Evolutionary conservation across 2,888 invertebrate species (phyloP), one percentile per base, ranked within the genome.

Genomic region (Hymenopus coronatus): DNA sequence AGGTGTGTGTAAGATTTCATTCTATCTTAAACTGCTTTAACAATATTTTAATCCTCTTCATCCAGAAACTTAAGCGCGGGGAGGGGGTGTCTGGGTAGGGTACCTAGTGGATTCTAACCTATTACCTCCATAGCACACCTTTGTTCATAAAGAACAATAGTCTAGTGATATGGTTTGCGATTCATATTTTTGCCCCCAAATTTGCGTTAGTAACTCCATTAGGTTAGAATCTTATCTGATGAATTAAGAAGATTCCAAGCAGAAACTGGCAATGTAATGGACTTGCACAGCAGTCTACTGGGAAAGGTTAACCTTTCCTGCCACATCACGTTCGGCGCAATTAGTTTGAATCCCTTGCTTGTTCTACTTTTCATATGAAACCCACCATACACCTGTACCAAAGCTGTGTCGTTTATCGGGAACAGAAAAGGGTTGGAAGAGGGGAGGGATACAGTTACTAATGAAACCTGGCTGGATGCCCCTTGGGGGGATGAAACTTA

Each of bases 361-460:
- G 54, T 70, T 70, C 54, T 70, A 85, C 46, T 85, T 85, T 85
- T 46, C n/a, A 46, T 28, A 85, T 27, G 85, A 46, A 85, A 40
- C 40, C 27, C 25, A 54, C 40, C 46, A 54, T 85, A 85, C 85
- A 25, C 85, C 82, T 85, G 28, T 25, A 54, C 81, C 46, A 30
- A 87, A 82, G 87, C 85, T n/a, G 82, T 82, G 87, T 87, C 87
- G 87, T 87, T 87, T 87, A 87, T 87, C 82, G 87, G 82, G 14
- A 82, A 87, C 28, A 87, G 87, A 82, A 87, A 87, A 82, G 87
- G 87, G 82, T 87, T 91, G 90, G 91, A 91, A 90, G 90, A 90
- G 89, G 90, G 88, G 90, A 89, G 91, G 91, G 90, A 92, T 91
- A 92, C 92, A 92, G 84, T 88, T 83, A 87, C 87, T 87, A 87